Conservation (phyloP, 2,888 invertebrate genomes). For the Himalopsyche kuldschensis region DNA sequence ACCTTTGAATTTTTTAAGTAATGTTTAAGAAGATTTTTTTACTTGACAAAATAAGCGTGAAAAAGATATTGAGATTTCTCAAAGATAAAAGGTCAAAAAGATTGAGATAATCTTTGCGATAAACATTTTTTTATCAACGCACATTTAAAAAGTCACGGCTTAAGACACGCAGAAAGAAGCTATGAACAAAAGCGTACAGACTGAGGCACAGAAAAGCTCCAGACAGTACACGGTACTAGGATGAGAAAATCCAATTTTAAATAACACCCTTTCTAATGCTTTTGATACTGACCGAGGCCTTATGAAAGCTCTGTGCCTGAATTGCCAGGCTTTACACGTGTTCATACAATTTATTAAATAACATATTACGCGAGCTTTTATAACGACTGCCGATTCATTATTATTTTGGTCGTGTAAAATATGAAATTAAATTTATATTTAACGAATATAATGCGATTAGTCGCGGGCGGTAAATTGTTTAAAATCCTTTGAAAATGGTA, state of each 20-base stretch:
- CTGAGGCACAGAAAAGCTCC: background rate
- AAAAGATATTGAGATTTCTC: background rate
- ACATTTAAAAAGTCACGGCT: background rate
- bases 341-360: background rate
- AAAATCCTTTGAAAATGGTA: background rate
- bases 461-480: background rate
- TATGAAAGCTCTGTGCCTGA: background rate
- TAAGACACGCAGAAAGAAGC: background rate
- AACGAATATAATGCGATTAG: background rate
- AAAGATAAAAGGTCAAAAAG: background rate
- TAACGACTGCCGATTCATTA: background rate
- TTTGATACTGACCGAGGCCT: background rate
- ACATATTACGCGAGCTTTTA: background rate
- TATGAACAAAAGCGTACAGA: constrained; percentile 2
- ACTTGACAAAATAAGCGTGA: background rate
- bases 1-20: background rate
- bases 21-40: background rate
- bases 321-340: background rate
- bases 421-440: background rate
- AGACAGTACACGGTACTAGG: background rate
- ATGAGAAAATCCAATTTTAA: constrained; percentile 37
- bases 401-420: background rate
- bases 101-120: background rate
- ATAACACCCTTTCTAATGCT: constrained; percentile 23
- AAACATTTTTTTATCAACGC: constrained; percentile 1